Evolutionary conservation across 2,113 vertebrate species (phyloP).

Genomic region (Tetrao urogallus): DNA sequence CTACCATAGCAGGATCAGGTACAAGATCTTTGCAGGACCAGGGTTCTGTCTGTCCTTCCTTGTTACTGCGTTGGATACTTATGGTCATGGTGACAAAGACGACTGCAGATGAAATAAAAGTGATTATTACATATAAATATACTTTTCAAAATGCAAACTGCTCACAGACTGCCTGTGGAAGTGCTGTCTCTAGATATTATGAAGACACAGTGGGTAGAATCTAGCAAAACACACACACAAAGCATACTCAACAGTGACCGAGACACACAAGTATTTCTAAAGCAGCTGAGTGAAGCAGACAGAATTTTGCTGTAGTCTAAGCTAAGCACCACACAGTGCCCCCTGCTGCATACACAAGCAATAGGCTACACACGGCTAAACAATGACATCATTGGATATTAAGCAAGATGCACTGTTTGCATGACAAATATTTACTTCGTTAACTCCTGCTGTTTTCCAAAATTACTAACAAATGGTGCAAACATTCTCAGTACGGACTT

Average conservation of each 20-base stretch:
- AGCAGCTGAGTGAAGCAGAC: not conserved
- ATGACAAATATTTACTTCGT: slow-evolving; percentile 9
- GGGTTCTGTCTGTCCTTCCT: not conserved
- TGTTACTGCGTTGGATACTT: not conserved
- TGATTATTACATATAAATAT: fast-evolving
- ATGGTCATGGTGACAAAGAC: not conserved
- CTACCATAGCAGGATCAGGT: no score
- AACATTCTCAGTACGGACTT: not conserved
- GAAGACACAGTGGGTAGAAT: not conserved
- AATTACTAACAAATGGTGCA: slow-evolving; percentile 14
- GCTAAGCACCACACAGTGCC: slow-evolving; percentile 7
- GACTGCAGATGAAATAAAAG: not conserved
- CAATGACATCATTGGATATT: not conserved
- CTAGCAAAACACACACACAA: not conserved
- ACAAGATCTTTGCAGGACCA: not conserved
- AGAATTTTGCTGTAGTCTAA: not conserved
- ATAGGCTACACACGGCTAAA: not conserved
- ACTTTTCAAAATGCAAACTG: not conserved
- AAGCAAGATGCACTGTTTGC: not conserved
- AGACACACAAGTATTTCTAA: not conserved
- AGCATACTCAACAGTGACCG: not conserved
- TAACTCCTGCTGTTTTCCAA: slow-evolving; percentile 14
- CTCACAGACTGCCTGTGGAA: not conserved
- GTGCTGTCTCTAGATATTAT: not conserved
- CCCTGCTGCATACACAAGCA: slow-evolving; percentile 6